Conservation (phyloP, 2,113 vertebrate genomes). For the Bolborhynchus lineola region DNA sequence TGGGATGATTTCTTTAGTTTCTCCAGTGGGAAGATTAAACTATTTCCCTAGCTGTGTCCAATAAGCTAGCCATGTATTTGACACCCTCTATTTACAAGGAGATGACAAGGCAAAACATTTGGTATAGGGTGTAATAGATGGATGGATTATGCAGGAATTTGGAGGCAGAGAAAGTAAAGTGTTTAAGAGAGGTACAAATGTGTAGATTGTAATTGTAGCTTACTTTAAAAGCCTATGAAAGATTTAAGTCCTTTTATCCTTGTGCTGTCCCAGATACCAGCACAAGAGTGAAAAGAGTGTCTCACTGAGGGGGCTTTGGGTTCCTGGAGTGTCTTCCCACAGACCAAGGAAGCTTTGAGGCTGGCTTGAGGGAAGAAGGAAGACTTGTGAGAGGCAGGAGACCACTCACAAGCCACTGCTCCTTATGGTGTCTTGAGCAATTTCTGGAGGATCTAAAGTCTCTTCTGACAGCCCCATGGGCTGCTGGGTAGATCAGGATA, state of each 20-base stretch:
- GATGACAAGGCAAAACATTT: conserved; percentile 53
- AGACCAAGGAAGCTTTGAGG: not conserved
- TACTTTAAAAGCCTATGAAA: not conserved
- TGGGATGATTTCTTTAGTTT: conserved; percentile 36
- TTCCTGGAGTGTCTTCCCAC: not conserved
- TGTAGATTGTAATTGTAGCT: not conserved
- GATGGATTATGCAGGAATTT: conserved; percentile 49
- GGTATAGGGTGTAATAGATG: not conserved
- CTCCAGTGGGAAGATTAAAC: conserved; percentile 15
- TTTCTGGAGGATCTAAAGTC: not conserved
- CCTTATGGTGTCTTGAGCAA: not conserved
- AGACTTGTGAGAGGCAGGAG: not conserved
- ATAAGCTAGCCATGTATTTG: not conserved
- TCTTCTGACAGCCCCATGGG: not conserved
- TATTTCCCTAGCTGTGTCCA: conserved; percentile 21
- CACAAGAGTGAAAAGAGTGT: not conserved
- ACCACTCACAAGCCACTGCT: not conserved
- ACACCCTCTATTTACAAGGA: conserved; percentile 60
- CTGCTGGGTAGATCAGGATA: not conserved
- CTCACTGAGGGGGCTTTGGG: not conserved
- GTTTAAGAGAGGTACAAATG: not conserved
- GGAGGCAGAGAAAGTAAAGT: not conserved
- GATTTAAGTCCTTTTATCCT: not conserved
- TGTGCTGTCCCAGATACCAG: not conserved
- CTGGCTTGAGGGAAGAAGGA: not conserved